A percentile compares a stretch with the other conserved stretches of the same genome.
Conservation (phyloP, 2,888 invertebrate species). For the Tenthredo notha region DNA sequence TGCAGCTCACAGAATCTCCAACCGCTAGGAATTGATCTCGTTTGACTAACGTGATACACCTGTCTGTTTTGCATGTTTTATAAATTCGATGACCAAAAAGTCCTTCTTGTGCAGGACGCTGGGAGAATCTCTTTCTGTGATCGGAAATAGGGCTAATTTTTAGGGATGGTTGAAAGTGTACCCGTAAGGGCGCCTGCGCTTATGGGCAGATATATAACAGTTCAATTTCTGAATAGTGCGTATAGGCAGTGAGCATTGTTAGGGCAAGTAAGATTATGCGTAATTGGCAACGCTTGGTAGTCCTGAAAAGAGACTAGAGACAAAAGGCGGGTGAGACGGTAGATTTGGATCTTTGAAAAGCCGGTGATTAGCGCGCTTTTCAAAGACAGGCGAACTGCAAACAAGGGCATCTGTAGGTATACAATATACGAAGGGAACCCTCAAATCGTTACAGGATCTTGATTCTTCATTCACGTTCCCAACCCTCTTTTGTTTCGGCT, state of each 20-base stretch:
- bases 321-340: neutral
- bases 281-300: constrained; percentile 9
- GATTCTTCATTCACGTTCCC: neutral
- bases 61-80: too few relatives aligned
- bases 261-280: neutral
- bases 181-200: neutral
- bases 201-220: neutral
- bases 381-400: neutral
- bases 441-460: neutral
- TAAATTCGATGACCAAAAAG: too few relatives aligned
- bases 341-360: constrained; percentile 10
- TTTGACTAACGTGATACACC: too few relatives aligned
- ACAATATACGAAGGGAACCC: neutral
- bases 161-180: neutral
- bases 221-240: neutral
- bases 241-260: constrained; percentile 5
- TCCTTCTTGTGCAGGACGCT: too few relatives aligned
- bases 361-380: constrained; percentile 12
- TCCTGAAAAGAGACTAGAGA: constrained; percentile 16
- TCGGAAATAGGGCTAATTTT: neutral
- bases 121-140: too few relatives aligned
- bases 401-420: neutral
- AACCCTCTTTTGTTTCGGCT: neutral
- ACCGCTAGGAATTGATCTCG: too few relatives aligned
- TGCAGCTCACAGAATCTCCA: too few relatives aligned